Evolutionary conservation across 2,888 invertebrate genomes (phyloP).

Genomic region (Podabrus alpinus): DNA sequence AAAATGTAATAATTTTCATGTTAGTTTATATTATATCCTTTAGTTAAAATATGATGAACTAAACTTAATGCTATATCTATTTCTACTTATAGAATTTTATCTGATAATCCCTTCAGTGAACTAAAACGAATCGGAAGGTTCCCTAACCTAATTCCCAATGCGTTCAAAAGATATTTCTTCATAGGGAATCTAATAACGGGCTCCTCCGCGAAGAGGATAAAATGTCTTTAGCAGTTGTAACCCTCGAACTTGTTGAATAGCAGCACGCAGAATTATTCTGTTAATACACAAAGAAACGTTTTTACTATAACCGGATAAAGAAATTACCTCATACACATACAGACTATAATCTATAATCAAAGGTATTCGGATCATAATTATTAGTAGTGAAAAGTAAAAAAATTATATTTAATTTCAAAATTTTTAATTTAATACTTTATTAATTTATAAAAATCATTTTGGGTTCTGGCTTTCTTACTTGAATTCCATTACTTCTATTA

Average conservation of each 20-base stretch:
- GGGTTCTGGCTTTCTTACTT: no score
- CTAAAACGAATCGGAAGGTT: constrained; percentile 33
- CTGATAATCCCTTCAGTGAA: constrained; percentile 33
- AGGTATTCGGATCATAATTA: not conserved
- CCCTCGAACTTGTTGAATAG: constrained; percentile 37
- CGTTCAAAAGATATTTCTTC: constrained; percentile 36
- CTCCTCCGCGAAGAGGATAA: constrained; percentile 31
- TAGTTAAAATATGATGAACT: not conserved
- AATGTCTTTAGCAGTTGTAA: constrained; percentile 31
- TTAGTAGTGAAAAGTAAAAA: not conserved
- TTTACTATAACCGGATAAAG: not conserved
- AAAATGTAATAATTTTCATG: not conserved
- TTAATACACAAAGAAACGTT: constrained; percentile 1
- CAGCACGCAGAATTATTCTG: constrained; percentile 19
- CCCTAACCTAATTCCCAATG: constrained; percentile 37
- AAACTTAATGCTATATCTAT: constrained; percentile 18
- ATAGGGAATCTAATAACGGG: constrained; percentile 35
- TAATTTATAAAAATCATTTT: no score
- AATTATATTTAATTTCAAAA: no score
- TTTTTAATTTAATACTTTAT: not conserved
- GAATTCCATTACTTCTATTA: no score
- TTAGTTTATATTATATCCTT: not conserved
- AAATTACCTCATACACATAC: not conserved
- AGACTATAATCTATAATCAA: not conserved
- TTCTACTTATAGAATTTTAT: constrained; percentile 31